Base-by-base conservation (phyloP, 2,797 vertebrate genomes). In the Dermochelys coriacea region DNA sequence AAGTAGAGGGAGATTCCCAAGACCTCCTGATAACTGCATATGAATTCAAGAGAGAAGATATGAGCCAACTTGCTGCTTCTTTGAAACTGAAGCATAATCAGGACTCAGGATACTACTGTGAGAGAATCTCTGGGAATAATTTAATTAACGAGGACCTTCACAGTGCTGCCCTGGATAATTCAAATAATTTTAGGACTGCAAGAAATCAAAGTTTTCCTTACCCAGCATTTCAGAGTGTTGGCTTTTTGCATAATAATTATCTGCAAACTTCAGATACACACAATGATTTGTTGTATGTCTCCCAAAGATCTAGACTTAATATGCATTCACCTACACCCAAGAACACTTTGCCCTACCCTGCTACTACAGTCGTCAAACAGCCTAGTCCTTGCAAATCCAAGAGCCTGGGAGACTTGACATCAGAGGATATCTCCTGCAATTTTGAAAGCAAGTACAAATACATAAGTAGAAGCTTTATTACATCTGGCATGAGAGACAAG, bases 401-500 rank as follows among this genome's bases (percentile, higher is more conserved):
- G 97, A 99, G 99, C 21, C 98, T 99, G 3, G 99, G 99, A 54
- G 99, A 99, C 97, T 97, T 99, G 95, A 99, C 99, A 0, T 99
- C 99, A 14, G 99, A 99, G 96, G 99, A 99, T 95, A 99, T 99
- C 79, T 99, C 98, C 68, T 99, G 99, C 97, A 99, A 99, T 94
- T 99, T 99, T 49, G 99, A 99, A 97, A 99, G 99, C 95, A 99
- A 99, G 96, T 99, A 99, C 89, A 98, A 99, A 80, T 99, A 99
- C 79, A 99, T 99, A 57, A 99, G 99, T 91, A 98, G 98, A 93
- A 99, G 99, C 95, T 99, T 99, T 84, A 97, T 99, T 91, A 98
- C 99, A 8, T 98, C 99, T 0, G 97, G 98, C 19, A 97, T 98
- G 97, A 98, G 97, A 89, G 99, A 98, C 84, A 98, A 98, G 93